phyloP scores from a whole-genome alignment of 2,113 vertebrate genomes.

The Hystrix brachyura region DNA sequence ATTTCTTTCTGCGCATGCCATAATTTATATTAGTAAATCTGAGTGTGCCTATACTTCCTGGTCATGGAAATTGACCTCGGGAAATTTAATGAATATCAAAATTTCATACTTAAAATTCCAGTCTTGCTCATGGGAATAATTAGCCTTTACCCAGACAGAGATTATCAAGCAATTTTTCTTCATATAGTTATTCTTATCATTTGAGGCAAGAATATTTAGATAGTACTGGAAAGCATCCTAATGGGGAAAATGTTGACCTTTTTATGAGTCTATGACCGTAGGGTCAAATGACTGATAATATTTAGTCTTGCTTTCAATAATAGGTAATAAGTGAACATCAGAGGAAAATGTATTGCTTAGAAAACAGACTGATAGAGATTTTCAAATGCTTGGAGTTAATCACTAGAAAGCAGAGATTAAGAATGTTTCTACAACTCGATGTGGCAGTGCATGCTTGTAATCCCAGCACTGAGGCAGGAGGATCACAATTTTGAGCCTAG shows the following conservation, averaged over 20 bases:
- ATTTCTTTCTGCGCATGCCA: background rate
- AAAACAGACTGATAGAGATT: background rate
- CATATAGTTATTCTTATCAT: conserved; percentile 38
- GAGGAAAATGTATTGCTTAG: background rate
- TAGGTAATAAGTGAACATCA: conserved; percentile 55
- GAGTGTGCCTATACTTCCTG: background rate
- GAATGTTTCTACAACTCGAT: background rate
- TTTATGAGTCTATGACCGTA: conserved; percentile 56
- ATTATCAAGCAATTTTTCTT: conserved; percentile 60
- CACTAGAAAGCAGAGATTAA: background rate
- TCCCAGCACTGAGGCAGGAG: background rate
- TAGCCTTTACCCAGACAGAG: conserved; percentile 41
- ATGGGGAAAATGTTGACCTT: conserved; percentile 7
- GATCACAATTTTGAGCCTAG: background rate
- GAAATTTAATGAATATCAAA: conserved; percentile 31
- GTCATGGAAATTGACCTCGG: conserved; percentile 49
- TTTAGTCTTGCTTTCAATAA: conserved; percentile 59
- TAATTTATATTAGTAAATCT: background rate
- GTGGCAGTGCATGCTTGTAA: background rate
- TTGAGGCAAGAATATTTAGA: conserved; percentile 60
- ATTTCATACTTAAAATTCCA: conserved; percentile 65
- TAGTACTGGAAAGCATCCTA: conserved; percentile 32
- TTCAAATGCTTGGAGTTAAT: conserved; percentile 25
- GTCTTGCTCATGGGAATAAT: conserved; percentile 36
- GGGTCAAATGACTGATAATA: conserved; percentile 42